A percentile compares a stretch with the other conserved stretches of the same genome.
phyloP scores from a whole-genome alignment of 64 coral and sea anemone genomes.

The Exaiptasia diaphana region DNA sequence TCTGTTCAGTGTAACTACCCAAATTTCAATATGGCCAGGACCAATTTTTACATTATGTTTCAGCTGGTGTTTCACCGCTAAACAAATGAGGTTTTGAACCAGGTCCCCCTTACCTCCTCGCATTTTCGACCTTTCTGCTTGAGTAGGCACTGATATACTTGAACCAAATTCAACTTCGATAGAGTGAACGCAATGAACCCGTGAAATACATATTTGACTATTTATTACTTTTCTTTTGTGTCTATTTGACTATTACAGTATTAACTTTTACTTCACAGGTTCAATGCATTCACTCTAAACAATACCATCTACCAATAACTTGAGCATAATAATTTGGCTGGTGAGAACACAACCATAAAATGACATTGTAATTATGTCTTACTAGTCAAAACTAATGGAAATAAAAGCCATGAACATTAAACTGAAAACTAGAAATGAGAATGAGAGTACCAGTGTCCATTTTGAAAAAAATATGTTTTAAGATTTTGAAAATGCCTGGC shows the following conservation, averaged over 20 bases:
- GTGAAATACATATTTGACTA: neutral
- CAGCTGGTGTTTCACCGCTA: neutral
- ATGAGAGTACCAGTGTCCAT: neutral
- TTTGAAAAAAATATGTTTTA: neutral
- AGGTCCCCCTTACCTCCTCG: neutral
- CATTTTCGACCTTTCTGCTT: neutral
- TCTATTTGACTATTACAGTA: neutral
- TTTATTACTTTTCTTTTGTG: neutral
- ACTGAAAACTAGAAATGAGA: neutral
- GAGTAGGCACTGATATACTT: neutral
- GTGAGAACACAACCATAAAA: neutral
- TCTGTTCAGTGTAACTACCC: neutral
- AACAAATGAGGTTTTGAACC: neutral
- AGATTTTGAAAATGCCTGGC: constrained; percentile 32
- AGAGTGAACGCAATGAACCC: neutral
- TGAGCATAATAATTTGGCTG: neutral
- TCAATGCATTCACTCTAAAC: neutral
- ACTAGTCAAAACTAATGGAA: neutral
- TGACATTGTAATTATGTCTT: neutral
- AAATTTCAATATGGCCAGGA: neutral
- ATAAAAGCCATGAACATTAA: neutral
- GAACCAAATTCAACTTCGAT: neutral
- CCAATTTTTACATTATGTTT: neutral
- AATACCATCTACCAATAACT: neutral
- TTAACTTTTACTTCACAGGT: neutral